Conservation (phyloP, 2,888 invertebrate species). For the Trichopoda pennipes region DNA sequence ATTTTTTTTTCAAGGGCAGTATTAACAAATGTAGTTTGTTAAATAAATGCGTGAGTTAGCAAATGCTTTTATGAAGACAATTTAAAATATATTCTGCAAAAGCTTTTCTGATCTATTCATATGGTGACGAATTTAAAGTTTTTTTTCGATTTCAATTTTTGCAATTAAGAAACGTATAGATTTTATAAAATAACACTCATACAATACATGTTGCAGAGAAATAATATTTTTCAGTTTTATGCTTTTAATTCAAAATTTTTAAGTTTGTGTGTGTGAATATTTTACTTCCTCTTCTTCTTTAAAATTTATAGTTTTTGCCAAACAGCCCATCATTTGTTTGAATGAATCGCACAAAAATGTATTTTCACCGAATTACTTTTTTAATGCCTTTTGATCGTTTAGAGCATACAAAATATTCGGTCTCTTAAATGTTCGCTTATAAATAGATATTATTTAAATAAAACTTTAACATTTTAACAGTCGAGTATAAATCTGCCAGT, state of each 20-base stretch:
- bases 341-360: slow-evolving; percentile 50
- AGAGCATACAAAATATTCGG: slow-evolving; percentile 36
- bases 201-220: too few relatives aligned
- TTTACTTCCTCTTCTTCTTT: slow-evolving; percentile 17
- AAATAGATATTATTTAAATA: slow-evolving; percentile 5
- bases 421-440: slow-evolving; percentile 46
- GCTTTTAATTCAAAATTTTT: slow-evolving; percentile 60
- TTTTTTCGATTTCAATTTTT: slow-evolving; percentile 34
- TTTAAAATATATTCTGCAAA: too few relatives aligned
- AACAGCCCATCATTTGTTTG: slow-evolving; percentile 61
- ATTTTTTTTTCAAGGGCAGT: too few relatives aligned
- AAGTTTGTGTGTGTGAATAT: neutral
- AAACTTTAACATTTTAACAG: slow-evolving; percentile 12
- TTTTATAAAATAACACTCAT: too few relatives aligned
- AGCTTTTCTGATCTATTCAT: neutral
- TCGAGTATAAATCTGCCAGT: neutral
- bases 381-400: slow-evolving; percentile 68
- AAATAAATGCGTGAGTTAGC: too few relatives aligned
- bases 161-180: neutral
- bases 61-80: too few relatives aligned
- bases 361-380: slow-evolving; percentile 58
- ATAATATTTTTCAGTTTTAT: slow-evolving; percentile 9
- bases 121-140: neutral
- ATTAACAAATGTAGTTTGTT: too few relatives aligned
- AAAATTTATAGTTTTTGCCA: slow-evolving; percentile 27